Percentiles rank a stretch among this genome's conserved stretches.
phyloP scores from a whole-genome alignment of 2,888 invertebrate species.

The Himalopsyche japonica region DNA sequence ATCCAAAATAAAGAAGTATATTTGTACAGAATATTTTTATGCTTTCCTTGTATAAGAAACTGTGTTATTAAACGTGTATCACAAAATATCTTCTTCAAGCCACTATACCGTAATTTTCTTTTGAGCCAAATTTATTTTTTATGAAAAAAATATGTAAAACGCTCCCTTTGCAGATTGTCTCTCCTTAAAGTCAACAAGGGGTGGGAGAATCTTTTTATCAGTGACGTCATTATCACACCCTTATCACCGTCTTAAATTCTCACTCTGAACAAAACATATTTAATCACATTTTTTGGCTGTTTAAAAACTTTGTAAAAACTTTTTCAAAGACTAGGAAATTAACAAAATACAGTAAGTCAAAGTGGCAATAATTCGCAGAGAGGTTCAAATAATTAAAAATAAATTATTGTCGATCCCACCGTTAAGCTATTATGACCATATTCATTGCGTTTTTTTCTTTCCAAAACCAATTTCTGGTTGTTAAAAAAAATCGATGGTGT shows the following conservation, averaged over 20 bases:
- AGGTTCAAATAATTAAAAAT: too few relatives aligned
- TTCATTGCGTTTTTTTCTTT: too few relatives aligned
- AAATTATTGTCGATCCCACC: too few relatives aligned
- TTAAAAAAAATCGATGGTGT: too few relatives aligned
- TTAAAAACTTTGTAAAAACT: slow-evolving; percentile 47
- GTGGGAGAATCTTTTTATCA: slow-evolving; percentile 52
- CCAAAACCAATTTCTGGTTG: too few relatives aligned
- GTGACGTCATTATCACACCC: slow-evolving; percentile 63
- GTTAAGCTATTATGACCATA: too few relatives aligned
- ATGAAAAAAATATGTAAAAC: slow-evolving; percentile 3
- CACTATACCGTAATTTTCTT: neutral
- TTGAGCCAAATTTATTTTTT: neutral
- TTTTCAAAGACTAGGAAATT: slow-evolving; percentile 50
- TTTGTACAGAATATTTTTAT: too few relatives aligned
- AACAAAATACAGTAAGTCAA: slow-evolving; percentile 46
- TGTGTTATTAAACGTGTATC: neutral
- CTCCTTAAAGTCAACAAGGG: slow-evolving; percentile 20
- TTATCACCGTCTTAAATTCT: slow-evolving; percentile 64
- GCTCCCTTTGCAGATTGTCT: neutral
- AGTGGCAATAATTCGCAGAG: neutral
- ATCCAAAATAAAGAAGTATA: too few relatives aligned
- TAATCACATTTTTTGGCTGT: slow-evolving; percentile 58
- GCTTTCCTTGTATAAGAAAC: too few relatives aligned
- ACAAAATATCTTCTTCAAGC: neutral
- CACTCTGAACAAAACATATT: slow-evolving; percentile 65